Evolutionary conservation across 2,888 invertebrate genomes (phyloP).

Genomic region (Timandra comae): DNA sequence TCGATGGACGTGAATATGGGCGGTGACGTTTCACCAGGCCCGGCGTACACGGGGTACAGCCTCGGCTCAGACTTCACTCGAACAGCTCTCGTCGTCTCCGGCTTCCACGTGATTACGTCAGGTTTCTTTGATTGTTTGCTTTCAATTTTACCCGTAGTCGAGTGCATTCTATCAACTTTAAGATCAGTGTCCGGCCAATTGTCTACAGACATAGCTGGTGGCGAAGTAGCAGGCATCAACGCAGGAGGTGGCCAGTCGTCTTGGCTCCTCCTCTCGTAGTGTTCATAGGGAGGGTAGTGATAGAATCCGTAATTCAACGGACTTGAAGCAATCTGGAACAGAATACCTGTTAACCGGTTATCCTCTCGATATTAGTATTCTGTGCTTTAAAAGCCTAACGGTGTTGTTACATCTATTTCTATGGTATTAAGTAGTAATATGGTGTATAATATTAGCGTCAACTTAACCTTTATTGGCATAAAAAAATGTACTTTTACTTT

Average conservation of each 20-base stretch:
- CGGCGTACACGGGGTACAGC: constrained; percentile 48
- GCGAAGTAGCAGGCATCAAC: constrained; percentile 48
- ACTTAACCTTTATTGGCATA: no score
- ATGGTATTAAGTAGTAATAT: no score
- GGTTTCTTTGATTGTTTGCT: constrained; percentile 19
- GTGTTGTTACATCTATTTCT: constrained; percentile 19
- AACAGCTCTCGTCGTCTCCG: constrained; percentile 33
- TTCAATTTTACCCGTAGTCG: constrained; percentile 28
- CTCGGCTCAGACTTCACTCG: constrained; percentile 39
- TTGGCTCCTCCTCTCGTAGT: constrained; percentile 60
- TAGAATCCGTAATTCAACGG: constrained; percentile 87
- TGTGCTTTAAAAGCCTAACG: constrained; percentile 47
- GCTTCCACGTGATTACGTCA: constrained; percentile 36
- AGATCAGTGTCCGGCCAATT: constrained; percentile 37
- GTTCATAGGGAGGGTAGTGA: constrained; percentile 73
- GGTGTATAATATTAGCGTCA: no score
- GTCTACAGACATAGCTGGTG: constrained; percentile 36
- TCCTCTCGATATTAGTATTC: constrained; percentile 41
- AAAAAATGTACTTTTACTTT: no score
- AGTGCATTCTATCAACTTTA: constrained; percentile 50
- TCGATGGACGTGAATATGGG: constrained; percentile 45
- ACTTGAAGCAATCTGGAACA: constrained; percentile 81
- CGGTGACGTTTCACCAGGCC: constrained; percentile 28
- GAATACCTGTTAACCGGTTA: constrained; percentile 72
- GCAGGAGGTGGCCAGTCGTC: constrained; percentile 47